Evolutionary conservation across 2,797 vertebrate genomes (phyloP).

Genomic region (Sarcoramphus papa): DNA sequence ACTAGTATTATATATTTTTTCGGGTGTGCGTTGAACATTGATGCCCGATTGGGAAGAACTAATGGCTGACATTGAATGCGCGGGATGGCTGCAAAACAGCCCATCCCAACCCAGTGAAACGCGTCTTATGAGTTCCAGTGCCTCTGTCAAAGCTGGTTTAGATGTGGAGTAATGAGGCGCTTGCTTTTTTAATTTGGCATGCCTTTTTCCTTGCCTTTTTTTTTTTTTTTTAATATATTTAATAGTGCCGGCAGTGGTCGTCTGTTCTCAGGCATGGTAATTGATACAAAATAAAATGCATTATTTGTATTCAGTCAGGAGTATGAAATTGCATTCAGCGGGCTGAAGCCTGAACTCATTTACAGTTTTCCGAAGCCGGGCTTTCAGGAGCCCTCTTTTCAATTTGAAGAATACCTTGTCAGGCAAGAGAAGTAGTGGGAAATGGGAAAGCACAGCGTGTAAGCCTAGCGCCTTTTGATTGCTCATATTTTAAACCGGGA

Average conservation of each 20-base stretch:
- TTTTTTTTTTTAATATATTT: background rate
- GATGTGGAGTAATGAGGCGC: constrained; percentile 44
- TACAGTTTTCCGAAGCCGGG: constrained; percentile 27
- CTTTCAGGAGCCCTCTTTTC: constrained; percentile 56
- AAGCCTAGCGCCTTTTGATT: background rate
- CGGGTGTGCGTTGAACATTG: constrained; percentile 62
- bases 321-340: constrained; percentile 37
- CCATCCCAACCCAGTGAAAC: constrained; percentile 21
- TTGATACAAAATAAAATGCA: constrained; percentile 64
- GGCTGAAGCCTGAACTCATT: constrained; percentile 58
- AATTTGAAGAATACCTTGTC: constrained; percentile 63
- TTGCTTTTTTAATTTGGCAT: constrained; percentile 45
- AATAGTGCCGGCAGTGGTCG: background rate
- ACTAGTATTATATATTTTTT: constrained; percentile 68
- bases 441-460: constrained; percentile 20
- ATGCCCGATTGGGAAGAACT: constrained; percentile 77
- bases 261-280: constrained; percentile 50
- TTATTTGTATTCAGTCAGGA: constrained; percentile 58
- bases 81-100: constrained; percentile 50
- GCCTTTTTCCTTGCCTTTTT: background rate
- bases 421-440: constrained; percentile 34
- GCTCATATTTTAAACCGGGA: constrained; percentile 56
- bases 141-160: constrained; percentile 46
- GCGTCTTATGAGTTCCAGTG: background rate
- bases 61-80: constrained; percentile 51